A percentile compares a stretch with the other conserved stretches of the same genome.
phyloP scores from a whole-genome alignment of 2,888 invertebrate genomes.

The Colostygia pectinataria region DNA sequence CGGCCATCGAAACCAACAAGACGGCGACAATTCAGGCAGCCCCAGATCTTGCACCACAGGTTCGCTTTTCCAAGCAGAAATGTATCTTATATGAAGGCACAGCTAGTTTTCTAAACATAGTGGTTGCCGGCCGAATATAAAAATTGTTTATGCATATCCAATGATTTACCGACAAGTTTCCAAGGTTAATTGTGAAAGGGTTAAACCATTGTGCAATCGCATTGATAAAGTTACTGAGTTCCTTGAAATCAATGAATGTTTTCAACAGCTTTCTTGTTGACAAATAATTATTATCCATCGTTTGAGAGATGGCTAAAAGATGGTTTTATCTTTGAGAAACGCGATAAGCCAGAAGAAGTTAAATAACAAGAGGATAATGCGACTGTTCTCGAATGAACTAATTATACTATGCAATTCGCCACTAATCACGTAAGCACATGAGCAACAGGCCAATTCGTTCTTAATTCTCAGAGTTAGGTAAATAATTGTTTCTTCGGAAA shows the following conservation, averaged over 20 bases:
- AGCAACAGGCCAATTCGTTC: too few species aligned
- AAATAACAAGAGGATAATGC: slow-evolving; percentile 1
- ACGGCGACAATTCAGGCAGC: slow-evolving; percentile 71
- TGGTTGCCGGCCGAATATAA: slow-evolving; percentile 32
- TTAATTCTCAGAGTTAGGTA: too few species aligned
- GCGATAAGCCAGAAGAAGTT: slow-evolving; percentile 32
- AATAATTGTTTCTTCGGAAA: background rate
- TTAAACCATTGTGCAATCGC: slow-evolving; percentile 40
- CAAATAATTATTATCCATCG: slow-evolving; percentile 6
- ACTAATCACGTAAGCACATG: too few species aligned
- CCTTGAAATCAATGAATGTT: slow-evolving; percentile 28
- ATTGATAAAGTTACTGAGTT: slow-evolving; percentile 42
- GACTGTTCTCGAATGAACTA: background rate
- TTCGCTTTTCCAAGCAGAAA: slow-evolving; percentile 41
- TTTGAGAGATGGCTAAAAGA: slow-evolving; percentile 21
- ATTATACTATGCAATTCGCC: too few species aligned
- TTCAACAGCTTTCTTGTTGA: slow-evolving; percentile 15
- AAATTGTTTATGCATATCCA: slow-evolving; percentile 33
- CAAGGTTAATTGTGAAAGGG: slow-evolving; percentile 70
- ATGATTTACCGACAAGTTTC: slow-evolving; percentile 51
- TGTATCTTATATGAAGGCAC: background rate
- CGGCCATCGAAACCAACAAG: slow-evolving; percentile 61
- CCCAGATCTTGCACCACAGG: slow-evolving; percentile 72
- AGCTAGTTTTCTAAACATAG: slow-evolving; percentile 37
- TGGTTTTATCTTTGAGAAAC: slow-evolving; percentile 34